Evolutionary conservation across 1,140 invertebrate species (phyloP).

Genomic region (Camponotus vicinus): DNA sequence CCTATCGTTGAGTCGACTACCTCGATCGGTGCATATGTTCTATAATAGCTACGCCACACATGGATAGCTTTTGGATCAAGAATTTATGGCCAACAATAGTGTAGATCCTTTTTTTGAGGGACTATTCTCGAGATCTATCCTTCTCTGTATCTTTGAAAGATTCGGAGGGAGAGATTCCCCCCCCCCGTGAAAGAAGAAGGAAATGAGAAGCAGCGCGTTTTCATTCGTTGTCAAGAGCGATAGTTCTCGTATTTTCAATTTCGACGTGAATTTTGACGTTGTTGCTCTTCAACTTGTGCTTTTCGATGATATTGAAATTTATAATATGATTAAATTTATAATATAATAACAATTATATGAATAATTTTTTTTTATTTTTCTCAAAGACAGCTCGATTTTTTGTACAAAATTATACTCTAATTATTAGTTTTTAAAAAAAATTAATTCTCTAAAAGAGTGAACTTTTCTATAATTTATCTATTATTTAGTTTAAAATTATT

Average conservation of each 20-base stretch:
- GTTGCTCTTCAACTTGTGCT: neutral
- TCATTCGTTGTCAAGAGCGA: neutral
- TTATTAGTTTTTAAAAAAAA: neutral
- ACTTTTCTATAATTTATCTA: neutral
- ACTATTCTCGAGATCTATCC: neutral
- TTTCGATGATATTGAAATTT: neutral
- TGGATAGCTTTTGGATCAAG: neutral
- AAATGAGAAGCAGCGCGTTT: neutral
- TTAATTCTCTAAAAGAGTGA: neutral
- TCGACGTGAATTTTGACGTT: neutral
- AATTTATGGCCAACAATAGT: slow-evolving; percentile 29
- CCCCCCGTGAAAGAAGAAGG: neutral
- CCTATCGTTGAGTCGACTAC: slow-evolving; percentile 51
- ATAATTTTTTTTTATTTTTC: neutral
- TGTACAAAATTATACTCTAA: neutral
- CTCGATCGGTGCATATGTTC: slow-evolving; percentile 22
- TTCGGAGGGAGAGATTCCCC: neutral
- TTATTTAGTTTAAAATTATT: neutral
- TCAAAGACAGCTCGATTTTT: neutral
- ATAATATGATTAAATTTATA: too few relatives aligned
- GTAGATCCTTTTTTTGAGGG: neutral
- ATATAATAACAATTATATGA: neutral
- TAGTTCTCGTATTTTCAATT: neutral
- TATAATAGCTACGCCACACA: slow-evolving; percentile 9
- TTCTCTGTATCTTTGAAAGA: neutral